Evolutionary conservation across 1,140 invertebrate species (phyloP).

Genomic region (Polyergus mexicanus): DNA sequence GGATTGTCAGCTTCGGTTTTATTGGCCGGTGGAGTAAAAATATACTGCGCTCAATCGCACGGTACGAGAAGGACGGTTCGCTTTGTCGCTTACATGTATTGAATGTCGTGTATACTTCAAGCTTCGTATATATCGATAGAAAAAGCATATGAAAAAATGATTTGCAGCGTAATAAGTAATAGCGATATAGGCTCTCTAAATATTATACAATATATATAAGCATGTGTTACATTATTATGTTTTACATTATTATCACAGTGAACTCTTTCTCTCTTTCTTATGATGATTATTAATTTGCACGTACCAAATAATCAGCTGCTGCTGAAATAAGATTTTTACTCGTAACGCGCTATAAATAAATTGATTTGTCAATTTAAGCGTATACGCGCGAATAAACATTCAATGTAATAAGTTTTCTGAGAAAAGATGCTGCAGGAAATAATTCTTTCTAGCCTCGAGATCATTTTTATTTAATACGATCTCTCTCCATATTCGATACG

Average conservation of each 20-base stretch:
- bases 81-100: background rate
- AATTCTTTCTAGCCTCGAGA: background rate
- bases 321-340: constrained; percentile 20
- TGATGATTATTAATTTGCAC: constrained; percentile 11
- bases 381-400: background rate
- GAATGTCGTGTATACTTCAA: background rate
- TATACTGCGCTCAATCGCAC: constrained; percentile 16
- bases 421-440: background rate
- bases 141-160: background rate
- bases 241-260: background rate
- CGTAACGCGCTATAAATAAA: background rate
- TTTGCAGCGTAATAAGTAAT: background rate
- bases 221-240: background rate
- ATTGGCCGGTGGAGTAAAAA: constrained; percentile 55
- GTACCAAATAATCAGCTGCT: background rate
- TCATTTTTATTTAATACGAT: background rate
- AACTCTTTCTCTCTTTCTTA: background rate
- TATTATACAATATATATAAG: background rate
- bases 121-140: background rate
- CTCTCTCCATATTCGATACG: background rate
- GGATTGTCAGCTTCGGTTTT: constrained; percentile 71
- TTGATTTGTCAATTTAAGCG: constrained; percentile 9
- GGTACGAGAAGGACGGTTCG: background rate
- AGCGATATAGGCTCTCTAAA: background rate
- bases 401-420: background rate